Evolutionary conservation across 2,888 invertebrate genomes (phyloP).

Genomic region (Drosophila rellima): DNA sequence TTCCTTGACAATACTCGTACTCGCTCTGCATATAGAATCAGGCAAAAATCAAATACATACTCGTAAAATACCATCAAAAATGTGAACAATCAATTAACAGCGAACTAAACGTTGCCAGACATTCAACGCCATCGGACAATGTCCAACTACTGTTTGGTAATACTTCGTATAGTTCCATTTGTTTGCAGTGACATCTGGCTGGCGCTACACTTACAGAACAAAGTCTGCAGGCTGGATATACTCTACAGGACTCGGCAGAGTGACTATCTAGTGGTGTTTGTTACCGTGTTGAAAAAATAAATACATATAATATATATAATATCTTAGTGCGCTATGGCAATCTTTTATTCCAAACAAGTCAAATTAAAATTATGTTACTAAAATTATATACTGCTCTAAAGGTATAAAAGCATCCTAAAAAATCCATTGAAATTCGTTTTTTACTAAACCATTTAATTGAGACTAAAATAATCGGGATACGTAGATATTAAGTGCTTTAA

Average conservation of each 20-base stretch:
- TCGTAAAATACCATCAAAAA: constrained; percentile 46
- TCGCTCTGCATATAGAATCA: constrained; percentile 15
- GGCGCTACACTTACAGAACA: constrained; percentile 20
- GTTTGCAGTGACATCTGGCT: constrained; percentile 3
- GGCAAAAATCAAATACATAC: constrained; percentile 43
- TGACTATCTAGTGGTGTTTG: neutral
- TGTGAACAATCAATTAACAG: constrained; percentile 76
- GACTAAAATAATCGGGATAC: no score
- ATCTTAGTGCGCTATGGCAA: no score
- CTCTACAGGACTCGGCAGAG: neutral
- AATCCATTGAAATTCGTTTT: no score
- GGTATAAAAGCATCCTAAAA: no score
- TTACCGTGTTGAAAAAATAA: neutral
- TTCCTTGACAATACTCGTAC: constrained; percentile 58
- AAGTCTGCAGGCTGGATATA: neutral
- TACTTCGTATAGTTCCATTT: constrained; percentile 9
- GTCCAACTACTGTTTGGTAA: constrained; percentile 71
- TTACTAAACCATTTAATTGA: no score
- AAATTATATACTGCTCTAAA: no score
- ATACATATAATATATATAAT: neutral
- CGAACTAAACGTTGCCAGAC: constrained; percentile 50
- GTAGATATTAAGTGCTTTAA: no score
- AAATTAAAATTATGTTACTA: no score
- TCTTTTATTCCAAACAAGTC: no score
- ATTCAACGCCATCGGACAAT: constrained; percentile 61